Percentiles rank a stretch among this genome's conserved stretches.
phyloP scores from a whole-genome alignment of 2,888 invertebrate species.

The Coenonympha glycerion region DNA sequence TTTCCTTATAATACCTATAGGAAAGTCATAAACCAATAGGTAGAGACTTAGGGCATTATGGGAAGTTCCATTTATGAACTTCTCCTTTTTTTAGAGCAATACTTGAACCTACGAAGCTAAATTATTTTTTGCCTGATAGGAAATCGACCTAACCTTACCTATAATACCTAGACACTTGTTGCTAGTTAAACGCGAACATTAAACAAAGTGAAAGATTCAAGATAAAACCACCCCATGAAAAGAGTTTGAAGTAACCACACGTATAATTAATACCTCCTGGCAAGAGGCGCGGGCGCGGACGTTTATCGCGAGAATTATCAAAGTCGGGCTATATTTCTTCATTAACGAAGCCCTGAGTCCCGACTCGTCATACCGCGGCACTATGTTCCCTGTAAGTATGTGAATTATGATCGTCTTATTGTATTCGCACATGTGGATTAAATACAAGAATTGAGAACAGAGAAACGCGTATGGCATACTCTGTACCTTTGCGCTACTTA shows the following conservation, averaged over 20 bases:
- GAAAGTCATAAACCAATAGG: too few species aligned
- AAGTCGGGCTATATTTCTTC: conserved; percentile 69
- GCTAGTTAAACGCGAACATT: not conserved
- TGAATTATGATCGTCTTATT: conserved; percentile 32
- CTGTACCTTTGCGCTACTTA: too few species aligned
- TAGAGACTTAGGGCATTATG: too few species aligned
- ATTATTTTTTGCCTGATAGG: too few species aligned
- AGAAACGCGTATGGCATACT: not conserved
- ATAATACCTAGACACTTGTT: too few species aligned
- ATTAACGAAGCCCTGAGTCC: conserved; percentile 52
- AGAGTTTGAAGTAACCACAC: conserved; percentile 26
- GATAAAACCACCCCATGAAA: conserved; percentile 29
- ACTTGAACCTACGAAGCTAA: too few species aligned
- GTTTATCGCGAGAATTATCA: conserved; percentile 63
- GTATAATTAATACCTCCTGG: conserved; percentile 59
- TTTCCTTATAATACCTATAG: too few species aligned
- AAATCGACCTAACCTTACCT: too few species aligned
- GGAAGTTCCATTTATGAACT: too few species aligned
- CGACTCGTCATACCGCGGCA: conserved; percentile 4
- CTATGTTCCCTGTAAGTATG: conserved; percentile 26
- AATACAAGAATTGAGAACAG: conserved; percentile 6
- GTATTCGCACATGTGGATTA: conserved; percentile 27
- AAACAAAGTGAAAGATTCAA: conserved; percentile 15
- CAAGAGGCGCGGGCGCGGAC: conserved; percentile 43
- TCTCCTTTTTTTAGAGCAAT: too few species aligned